Conservation (phyloP, 1,140 invertebrate genomes). For the Hydropsyche tenuis region DNA sequence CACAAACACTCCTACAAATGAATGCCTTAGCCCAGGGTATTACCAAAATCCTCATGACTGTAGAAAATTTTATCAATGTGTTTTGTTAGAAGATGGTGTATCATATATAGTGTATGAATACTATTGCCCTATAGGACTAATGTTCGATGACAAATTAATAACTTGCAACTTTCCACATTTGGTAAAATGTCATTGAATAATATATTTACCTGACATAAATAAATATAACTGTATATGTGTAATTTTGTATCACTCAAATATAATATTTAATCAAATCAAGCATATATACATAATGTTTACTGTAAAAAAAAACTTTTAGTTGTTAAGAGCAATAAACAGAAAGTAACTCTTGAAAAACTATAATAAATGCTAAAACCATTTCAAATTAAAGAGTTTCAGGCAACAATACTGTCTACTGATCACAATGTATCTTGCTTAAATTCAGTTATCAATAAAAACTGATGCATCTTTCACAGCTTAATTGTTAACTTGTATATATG, state of each 20-base stretch:
- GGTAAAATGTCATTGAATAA: constrained; percentile 16
- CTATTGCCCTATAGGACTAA: background rate
- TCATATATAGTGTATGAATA: constrained; percentile 20
- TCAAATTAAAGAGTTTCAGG: too few relatives aligned
- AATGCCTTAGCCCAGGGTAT: background rate
- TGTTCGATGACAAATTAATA: constrained; percentile 8
- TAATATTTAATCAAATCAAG: background rate
- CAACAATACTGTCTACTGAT: too few relatives aligned
- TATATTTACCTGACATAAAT: background rate
- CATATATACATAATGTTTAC: too few relatives aligned
- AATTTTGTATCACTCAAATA: background rate
- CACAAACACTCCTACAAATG: background rate
- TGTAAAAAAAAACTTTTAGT: too few relatives aligned
- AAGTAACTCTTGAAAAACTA: too few relatives aligned
- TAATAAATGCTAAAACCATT: too few relatives aligned
- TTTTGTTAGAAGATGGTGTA: background rate
- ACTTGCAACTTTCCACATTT: constrained; percentile 21
- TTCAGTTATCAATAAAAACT: too few relatives aligned
- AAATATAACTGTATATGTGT: background rate
- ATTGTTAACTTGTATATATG: too few relatives aligned
- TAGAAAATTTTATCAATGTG: constrained; percentile 30
- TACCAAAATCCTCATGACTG: background rate
- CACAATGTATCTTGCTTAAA: too few relatives aligned
- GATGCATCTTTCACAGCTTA: too few relatives aligned
- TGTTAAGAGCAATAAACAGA: too few relatives aligned